Evolutionary conservation across 2,113 vertebrate species (phyloP).

Genomic region (Stegostoma tigrinum): DNA sequence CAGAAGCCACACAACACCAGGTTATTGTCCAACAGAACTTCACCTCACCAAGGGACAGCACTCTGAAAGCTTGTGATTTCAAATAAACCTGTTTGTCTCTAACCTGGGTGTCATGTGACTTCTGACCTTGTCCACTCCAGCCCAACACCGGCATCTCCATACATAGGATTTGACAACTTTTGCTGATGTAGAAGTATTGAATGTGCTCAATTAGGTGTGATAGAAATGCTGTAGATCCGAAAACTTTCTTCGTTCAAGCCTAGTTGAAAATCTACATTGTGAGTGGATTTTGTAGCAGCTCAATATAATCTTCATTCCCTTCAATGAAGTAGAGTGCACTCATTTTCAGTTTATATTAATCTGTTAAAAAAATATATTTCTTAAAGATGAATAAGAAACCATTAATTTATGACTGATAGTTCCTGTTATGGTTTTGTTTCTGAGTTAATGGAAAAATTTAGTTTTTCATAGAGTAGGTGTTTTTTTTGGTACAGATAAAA

Average conservation of each 20-base stretch:
- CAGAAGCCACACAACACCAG: too few relatives aligned
- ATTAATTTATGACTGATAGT: neutral
- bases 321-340: neutral
- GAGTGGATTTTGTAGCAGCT: neutral
- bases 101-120: too few relatives aligned
- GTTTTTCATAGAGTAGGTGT: neutral
- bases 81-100: too few relatives aligned
- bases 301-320: neutral
- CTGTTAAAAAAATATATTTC: neutral
- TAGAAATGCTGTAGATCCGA: neutral
- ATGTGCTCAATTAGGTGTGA: neutral
- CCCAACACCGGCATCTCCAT: too few relatives aligned
- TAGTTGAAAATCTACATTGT: neutral
- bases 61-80: too few relatives aligned
- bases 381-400: neutral
- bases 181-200: neutral
- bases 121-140: too few relatives aligned
- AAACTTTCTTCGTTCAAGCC: neutral
- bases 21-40: too few relatives aligned
- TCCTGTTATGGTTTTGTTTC: neutral
- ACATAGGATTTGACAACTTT: neutral
- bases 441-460: neutral
- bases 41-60: too few relatives aligned
- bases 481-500: neutral
- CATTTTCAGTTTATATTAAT: neutral